A percentile compares a stretch with the other conserved stretches of the same genome.
Conservation (phyloP, 2,113 vertebrate species). For the Macquaria australasica region DNA sequence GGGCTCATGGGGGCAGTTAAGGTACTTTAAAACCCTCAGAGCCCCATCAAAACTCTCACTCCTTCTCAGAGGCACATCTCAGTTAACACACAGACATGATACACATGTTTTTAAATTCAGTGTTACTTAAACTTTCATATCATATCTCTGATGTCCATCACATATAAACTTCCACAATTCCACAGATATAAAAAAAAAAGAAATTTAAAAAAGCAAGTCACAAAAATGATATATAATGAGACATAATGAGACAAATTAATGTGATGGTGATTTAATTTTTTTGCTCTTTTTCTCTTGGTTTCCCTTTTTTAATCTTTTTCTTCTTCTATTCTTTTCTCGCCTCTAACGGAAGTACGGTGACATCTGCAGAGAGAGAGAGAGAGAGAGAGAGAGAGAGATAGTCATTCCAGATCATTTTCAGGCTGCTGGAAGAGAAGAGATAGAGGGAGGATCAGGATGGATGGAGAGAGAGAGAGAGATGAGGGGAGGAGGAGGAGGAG, state of each 20-base stretch:
- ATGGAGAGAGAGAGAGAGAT: not conserved
- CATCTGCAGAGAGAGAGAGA: not conserved
- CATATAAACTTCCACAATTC: too few relatives aligned
- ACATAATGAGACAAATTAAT: not conserved
- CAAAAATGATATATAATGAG: not conserved
- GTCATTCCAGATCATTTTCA: constrained; percentile 9
- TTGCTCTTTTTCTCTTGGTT: not conserved
- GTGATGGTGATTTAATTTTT: not conserved
- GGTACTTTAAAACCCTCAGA: too few relatives aligned
- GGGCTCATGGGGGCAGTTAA: too few relatives aligned
- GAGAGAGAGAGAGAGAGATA: not conserved
- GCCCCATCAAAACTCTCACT: too few relatives aligned
- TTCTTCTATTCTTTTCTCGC: not conserved
- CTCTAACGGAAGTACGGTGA: not conserved
- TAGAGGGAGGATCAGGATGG: constrained; percentile 6
- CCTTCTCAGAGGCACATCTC: too few relatives aligned
- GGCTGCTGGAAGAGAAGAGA: not conserved
- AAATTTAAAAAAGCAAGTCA: too few relatives aligned
- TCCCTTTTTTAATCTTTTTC: not conserved
- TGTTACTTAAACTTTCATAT: too few relatives aligned
- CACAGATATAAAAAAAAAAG: too few relatives aligned
- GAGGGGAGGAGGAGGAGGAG: not conserved
- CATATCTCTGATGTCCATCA: too few relatives aligned
- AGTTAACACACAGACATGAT: too few relatives aligned
- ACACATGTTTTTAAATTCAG: too few relatives aligned